Evolutionary conservation across 1,140 invertebrate genomes (phyloP), one percentile per base, ranked within the genome.

Genomic region (Drosophila jambulina): DNA sequence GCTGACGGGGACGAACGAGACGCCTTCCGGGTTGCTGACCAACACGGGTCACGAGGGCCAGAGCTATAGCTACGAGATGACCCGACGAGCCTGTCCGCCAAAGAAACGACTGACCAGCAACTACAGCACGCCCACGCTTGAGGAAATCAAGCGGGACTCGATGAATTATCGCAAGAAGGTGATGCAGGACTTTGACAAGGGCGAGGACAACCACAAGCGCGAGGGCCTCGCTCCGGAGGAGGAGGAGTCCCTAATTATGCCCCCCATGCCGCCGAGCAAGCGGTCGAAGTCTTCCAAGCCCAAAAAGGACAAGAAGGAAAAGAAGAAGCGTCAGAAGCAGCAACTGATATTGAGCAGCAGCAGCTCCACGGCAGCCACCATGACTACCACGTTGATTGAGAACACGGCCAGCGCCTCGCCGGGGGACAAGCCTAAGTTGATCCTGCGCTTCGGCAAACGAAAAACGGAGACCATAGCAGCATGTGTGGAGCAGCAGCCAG

Each of bases 81-180:
- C 91, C 3, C 79, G 91, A 23, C 68, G 93, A 95, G 72, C 86
- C 8, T 92, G 90, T 59, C 97, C 97, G 40, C 97, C 97, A 4
- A 98, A 98, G 93, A 97, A 98, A 79, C 94, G 97, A 8, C 83
- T 96, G 36, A 94, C 94, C 40, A 95, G 94, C 75, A 95, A 95
- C 63, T 94, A 94, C 43, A 94, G 94, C 25, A 95, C 94, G 59
- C 96, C 96, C 0, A 95, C 94, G 59, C 95, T 96, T 81, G 96
- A 97, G 91, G 96, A 97, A 72, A 92, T 97, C 8, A 96, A 95
- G 65, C 94, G 96, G 8, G 97, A 98, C 77, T 97, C 96, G 74
- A 97, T 98, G 97, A 97, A 97, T 83, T 98, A 95, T 92, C 94
- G 97, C n/a, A 95, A 96, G 49, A 95, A 95, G 94, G 95, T 97